phyloP scores from a whole-genome alignment of 2,113 vertebrate genomes.

The Vombatus ursinus region DNA sequence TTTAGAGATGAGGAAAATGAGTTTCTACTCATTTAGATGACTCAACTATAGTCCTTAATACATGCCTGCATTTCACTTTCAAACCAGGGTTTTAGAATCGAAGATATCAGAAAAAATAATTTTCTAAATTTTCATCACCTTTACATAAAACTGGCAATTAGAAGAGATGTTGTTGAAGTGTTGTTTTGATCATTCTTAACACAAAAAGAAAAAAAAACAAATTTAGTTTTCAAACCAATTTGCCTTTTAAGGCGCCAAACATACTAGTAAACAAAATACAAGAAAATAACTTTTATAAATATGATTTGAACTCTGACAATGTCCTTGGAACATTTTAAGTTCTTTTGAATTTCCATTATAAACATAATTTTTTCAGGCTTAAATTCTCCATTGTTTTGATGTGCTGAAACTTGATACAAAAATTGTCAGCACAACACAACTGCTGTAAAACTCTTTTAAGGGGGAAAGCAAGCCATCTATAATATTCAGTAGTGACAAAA shows the following conservation, averaged over 20 bases:
- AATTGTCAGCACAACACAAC: background rate
- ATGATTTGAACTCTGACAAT: slow-evolving; percentile 18
- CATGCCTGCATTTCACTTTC: too few species aligned
- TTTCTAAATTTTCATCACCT: too few species aligned
- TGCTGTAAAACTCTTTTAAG: background rate
- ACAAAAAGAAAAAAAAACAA: background rate
- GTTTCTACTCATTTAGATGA: too few species aligned
- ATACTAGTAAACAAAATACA: slow-evolving; percentile 14
- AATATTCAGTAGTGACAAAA: background rate
- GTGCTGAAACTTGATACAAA: slow-evolving; percentile 32
- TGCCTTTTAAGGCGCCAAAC: slow-evolving; percentile 29
- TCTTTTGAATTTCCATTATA: slow-evolving; percentile 34
- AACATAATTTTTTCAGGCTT: slow-evolving; percentile 25
- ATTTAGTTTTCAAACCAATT: slow-evolving; percentile 10
- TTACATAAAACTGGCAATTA: too few species aligned
- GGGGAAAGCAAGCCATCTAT: background rate
- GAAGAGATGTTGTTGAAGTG: too few species aligned
- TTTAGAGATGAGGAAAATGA: too few species aligned
- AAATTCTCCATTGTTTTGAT: slow-evolving; percentile 36
- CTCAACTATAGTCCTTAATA: too few species aligned
- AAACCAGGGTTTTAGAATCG: too few species aligned
- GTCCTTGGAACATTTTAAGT: slow-evolving; percentile 35
- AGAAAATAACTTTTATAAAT: background rate
- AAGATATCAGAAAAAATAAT: too few species aligned
- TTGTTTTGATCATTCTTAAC: too few species aligned